phyloP scores from a whole-genome alignment of 2,797 vertebrate species.

The Enteromius radiatus region DNA sequence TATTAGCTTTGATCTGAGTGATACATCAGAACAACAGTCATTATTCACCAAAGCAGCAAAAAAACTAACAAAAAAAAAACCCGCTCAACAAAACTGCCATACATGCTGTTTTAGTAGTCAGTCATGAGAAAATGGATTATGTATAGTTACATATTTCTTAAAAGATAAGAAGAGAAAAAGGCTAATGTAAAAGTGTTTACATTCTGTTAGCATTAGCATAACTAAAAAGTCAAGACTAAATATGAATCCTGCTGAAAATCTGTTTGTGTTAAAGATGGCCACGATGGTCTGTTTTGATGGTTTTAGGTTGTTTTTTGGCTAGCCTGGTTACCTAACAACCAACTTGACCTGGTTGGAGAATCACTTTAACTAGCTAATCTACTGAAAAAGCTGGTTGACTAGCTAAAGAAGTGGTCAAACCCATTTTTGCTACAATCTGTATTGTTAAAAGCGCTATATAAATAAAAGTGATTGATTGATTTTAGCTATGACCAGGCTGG shows the following conservation, averaged over 20 bases:
- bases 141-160: background rate
- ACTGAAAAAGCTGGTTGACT: background rate
- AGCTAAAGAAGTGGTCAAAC: background rate
- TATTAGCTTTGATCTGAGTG: slow-evolving; percentile 20
- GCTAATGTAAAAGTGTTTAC: background rate
- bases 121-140: background rate
- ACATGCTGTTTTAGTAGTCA: background rate
- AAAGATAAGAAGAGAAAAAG: background rate
- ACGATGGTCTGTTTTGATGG: background rate
- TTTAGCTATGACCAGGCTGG: background rate
- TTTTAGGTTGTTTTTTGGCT: background rate
- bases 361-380: background rate
- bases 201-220: background rate
- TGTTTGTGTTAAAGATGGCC: background rate
- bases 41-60: slow-evolving; percentile 2
- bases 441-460: too few relatives aligned
- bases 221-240: slow-evolving; percentile 1
- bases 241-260: background rate
- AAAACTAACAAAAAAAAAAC: background rate
- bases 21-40: slow-evolving; percentile 17
- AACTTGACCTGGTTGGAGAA: background rate
- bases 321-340: background rate
- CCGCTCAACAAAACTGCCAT: background rate
- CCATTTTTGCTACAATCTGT: too few relatives aligned
- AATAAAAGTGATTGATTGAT: too few relatives aligned